A percentile compares a stretch with the other conserved stretches of the same genome.
phyloP scores from a whole-genome alignment of 2,797 vertebrate species.

The Hyperoplus immaculatus region DNA sequence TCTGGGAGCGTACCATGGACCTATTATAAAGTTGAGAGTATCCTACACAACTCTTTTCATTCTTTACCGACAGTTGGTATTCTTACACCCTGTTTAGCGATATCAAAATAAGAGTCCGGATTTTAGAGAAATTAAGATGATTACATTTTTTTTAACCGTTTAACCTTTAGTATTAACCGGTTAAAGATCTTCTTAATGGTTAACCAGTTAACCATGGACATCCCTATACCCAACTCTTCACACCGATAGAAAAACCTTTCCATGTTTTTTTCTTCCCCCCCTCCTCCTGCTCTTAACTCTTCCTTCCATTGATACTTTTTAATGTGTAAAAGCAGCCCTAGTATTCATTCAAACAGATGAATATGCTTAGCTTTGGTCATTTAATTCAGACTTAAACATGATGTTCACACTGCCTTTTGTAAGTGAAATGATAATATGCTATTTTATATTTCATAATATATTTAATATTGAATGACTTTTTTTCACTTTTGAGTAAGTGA shows the following conservation, averaged over 20 bases:
- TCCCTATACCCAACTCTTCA: constrained; percentile 27
- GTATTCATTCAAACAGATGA: background rate
- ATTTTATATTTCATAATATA: no score
- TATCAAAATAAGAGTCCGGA: no score
- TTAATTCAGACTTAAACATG: background rate
- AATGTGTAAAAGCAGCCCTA: background rate
- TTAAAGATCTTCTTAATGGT: no score
- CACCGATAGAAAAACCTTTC: constrained; percentile 1
- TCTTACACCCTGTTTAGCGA: no score
- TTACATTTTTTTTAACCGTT: no score
- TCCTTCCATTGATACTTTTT: background rate
- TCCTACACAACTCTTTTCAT: no score
- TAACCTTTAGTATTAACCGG: no score
- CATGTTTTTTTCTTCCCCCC: background rate
- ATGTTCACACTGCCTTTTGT: background rate
- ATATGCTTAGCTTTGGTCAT: background rate
- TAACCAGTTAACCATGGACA: no score
- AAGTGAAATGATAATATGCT: background rate
- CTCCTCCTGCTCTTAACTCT: constrained; percentile 23
- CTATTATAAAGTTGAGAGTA: no score
- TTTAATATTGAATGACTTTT: background rate
- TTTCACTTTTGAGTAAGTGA: background rate
- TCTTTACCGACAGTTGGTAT: no score
- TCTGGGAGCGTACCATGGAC: no score
- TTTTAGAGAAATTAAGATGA: no score